Base-by-base conservation (phyloP, 2,113 vertebrate genomes). In the Nycticryphes semicollaris region DNA sequence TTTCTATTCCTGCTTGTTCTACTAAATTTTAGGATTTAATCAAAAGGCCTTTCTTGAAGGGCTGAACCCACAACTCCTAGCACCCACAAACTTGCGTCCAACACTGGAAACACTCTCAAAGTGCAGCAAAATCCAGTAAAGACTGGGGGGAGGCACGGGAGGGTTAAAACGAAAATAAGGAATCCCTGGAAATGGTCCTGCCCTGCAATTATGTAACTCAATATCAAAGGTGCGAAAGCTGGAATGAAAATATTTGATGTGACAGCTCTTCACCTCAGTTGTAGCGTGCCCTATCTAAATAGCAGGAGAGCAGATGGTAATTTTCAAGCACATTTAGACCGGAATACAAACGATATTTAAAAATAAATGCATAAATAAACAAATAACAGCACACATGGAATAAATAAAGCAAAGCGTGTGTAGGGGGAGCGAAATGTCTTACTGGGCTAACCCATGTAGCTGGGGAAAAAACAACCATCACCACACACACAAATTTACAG, bases 211-310 rank as follows among this genome's bases (percentile, higher is more conserved):
- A 94, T 43, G 60, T 91, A 97, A 97, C 88, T 85, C 43, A 31
- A 30, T 96, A 94, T 91, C 96, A 96, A 97, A 97, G 92, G 97
- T 97, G 97, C 56, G 96, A 97, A 97, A 94, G 93, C 97, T 39
- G 59, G 86, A 97, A 93, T 96, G 96, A 97, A 98, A 98, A 97
- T 95, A 97, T 96, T 96, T 96, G 89, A 97, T 93, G 93, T 93
- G 96, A 97, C 97, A 98, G 97, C 96, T 98, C 96, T 96, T 97
- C 97, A 98, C 97, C 98, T 98, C 96, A 70, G 96, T 94, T 84
- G 87, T 86, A 96, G 95, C 92, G 28, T 94, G 96, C 96, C 97
- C 97, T 82, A 97, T 97, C 94, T 95, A 96, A 92, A 98, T 92
- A 97, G 94, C 94, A 93, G 90, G 90, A 93, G 93, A 98, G 95